These are phyloP conservation scores for Megaustenia siamemsis DNA, from an alignment of 2,888 invertebrate genomes.

Conservation along the genomic window DNA sequence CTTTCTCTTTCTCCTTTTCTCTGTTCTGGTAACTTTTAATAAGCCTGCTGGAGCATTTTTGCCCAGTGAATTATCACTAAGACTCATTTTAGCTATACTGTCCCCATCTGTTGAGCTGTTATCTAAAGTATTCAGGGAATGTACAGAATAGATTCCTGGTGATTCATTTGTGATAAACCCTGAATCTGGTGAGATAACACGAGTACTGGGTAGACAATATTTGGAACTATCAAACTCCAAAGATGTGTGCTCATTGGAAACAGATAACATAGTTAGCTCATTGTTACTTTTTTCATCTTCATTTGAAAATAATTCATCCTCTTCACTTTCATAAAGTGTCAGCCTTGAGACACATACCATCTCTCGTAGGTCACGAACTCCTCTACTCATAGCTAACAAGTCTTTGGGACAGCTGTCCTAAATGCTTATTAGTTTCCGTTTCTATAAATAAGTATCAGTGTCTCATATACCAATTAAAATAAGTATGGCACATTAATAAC, in stretches of 20 bases:
- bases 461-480: neutral
- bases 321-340: constrained; percentile 75
- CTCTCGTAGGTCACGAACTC: constrained; percentile 78
- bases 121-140: neutral
- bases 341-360: constrained; percentile 79
- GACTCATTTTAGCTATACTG: neutral
- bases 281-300: constrained; percentile 56
- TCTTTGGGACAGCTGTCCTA: neutral
- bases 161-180: constrained; percentile 73
- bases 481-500: neutral
- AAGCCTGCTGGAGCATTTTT: neutral
- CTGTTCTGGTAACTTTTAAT: constrained; percentile 40
- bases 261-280: constrained; percentile 64
- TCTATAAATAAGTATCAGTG: neutral
- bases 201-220: constrained; percentile 42
- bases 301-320: constrained; percentile 72
- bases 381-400: constrained; percentile 74
- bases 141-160: constrained; percentile 40
- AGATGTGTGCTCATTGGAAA: constrained; percentile 59
- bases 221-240: constrained; percentile 50
- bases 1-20: constrained; percentile 63
- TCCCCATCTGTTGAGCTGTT: neutral
- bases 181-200: constrained; percentile 69
- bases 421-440: neutral
- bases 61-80: neutral